Percentiles rank a stretch among this genome's conserved stretches.
Evolutionary conservation across 2,797 vertebrate genomes (phyloP).

Genomic region (Pseudochirops cupreus): DNA sequence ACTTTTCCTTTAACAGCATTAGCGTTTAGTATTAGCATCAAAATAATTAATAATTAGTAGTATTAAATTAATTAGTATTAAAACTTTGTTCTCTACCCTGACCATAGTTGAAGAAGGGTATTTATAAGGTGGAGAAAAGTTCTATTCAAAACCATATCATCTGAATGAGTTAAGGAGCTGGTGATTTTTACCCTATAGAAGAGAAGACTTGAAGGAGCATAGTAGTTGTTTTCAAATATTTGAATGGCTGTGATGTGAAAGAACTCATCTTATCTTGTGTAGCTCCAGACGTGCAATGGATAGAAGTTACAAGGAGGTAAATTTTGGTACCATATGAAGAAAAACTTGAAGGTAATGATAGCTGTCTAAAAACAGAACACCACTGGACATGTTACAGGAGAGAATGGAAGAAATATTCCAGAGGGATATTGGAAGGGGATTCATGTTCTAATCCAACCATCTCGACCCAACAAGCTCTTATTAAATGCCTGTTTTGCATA

Average conservation of each 20-base stretch:
- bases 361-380: neutral
- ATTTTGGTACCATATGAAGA: neutral
- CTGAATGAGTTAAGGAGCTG: neutral
- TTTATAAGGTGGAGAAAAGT: neutral
- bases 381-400: neutral
- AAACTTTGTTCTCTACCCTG: neutral
- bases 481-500: neutral
- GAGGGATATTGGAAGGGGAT: neutral
- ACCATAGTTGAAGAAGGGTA: neutral
- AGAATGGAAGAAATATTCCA: neutral
- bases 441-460: neutral
- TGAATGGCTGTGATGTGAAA: neutral
- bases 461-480: neutral
- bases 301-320: neutral
- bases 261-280: neutral
- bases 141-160: neutral
- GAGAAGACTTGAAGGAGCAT: neutral
- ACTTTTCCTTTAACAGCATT: constrained; percentile 62
- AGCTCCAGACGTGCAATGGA: neutral
- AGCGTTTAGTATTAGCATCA: too few relatives aligned
- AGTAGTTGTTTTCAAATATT: neutral
- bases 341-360: neutral
- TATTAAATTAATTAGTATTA: neutral
- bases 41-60: too few relatives aligned
- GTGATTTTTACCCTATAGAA: neutral